Conservation (phyloP, 2,888 invertebrate species). For the Sinohyriopsis cumingii region DNA sequence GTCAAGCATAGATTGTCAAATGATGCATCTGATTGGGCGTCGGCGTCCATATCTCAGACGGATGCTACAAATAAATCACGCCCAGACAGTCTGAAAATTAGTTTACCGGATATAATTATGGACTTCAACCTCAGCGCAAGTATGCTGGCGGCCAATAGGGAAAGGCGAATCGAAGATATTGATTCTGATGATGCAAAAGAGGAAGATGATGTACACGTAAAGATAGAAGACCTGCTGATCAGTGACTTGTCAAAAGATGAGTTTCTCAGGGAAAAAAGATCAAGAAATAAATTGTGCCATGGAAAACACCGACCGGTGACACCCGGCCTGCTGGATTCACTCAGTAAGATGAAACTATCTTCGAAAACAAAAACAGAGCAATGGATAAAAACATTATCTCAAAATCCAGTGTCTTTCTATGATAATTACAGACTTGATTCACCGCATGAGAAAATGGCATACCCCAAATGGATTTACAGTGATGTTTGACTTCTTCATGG, state of each 20-base stretch:
- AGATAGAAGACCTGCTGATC: no score
- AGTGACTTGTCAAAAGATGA: constrained; percentile 22
- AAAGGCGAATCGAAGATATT: not conserved
- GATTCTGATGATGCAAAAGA: constrained; percentile 6
- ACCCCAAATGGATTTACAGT: constrained; percentile 33
- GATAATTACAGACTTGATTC: constrained; percentile 23
- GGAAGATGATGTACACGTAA: constrained; percentile 16
- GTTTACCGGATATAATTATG: constrained; percentile 42
- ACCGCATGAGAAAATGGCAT: constrained; percentile 15
- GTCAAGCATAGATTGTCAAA: no score
- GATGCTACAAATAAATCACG: no score
- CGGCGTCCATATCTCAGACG: no score
- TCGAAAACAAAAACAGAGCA: constrained; percentile 42
- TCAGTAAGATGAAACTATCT: constrained; percentile 35
- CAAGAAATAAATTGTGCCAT: constrained; percentile 22
- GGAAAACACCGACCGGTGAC: constrained; percentile 39
- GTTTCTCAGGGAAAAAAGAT: constrained; percentile 20
- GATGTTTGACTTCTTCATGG: constrained; percentile 4
- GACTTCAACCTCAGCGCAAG: constrained; percentile 35
- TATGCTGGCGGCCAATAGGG: constrained; percentile 3
- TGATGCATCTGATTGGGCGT: no score
- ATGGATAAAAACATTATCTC: constrained; percentile 35
- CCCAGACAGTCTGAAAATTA: constrained; percentile 26
- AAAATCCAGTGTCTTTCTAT: constrained; percentile 17
- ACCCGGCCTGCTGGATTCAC: constrained; percentile 42